A percentile compares a stretch with the other conserved stretches of the same genome.
phyloP scores from a whole-genome alignment of 2,888 invertebrate species.

The Apoderus coryli region DNA sequence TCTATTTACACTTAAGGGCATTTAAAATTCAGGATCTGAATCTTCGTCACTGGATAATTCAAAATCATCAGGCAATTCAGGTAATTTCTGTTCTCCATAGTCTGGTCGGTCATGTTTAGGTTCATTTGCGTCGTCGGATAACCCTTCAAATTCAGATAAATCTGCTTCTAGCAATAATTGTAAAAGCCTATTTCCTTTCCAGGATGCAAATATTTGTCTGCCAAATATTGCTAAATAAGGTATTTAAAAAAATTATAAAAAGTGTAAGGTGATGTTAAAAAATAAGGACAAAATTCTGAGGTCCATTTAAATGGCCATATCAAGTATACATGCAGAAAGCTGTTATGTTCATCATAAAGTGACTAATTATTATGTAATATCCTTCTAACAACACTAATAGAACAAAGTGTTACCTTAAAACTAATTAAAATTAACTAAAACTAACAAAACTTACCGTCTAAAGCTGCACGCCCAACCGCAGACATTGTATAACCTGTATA shows the following conservation, averaged over 20 bases:
- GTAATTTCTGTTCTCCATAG: neutral
- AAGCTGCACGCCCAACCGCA: slow-evolving; percentile 3
- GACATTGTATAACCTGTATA: slow-evolving; percentile 1
- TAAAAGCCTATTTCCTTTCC: slow-evolving; percentile 4
- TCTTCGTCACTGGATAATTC: too few relatives aligned
- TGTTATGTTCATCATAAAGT: too few relatives aligned
- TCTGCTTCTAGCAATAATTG: slow-evolving; percentile 4
- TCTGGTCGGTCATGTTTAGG: neutral
- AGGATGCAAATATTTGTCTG: slow-evolving; percentile 4
- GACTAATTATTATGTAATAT: too few relatives aligned
- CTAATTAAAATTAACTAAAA: slow-evolving; percentile 1
- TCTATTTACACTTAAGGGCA: slow-evolving; percentile 2
- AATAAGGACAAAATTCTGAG: slow-evolving; percentile 2
- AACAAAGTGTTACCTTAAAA: too few relatives aligned
- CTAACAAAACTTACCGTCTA: slow-evolving; percentile 5
- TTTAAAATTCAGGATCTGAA: slow-evolving; percentile 3
- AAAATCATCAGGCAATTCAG: slow-evolving; percentile 4
- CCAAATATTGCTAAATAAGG: slow-evolving; percentile 8
- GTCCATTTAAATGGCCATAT: slow-evolving; percentile 8
- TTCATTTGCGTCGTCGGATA: neutral
- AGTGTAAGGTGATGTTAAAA: slow-evolving; percentile 1
- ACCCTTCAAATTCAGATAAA: slow-evolving; percentile 5
- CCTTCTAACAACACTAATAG: too few relatives aligned
- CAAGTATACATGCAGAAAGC: too few relatives aligned
- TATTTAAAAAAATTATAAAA: slow-evolving; percentile 2